Evolutionary conservation across 2,888 invertebrate genomes (phyloP), one percentile per base, ranked within the genome.

Genomic region (Drosophila incognita): DNA sequence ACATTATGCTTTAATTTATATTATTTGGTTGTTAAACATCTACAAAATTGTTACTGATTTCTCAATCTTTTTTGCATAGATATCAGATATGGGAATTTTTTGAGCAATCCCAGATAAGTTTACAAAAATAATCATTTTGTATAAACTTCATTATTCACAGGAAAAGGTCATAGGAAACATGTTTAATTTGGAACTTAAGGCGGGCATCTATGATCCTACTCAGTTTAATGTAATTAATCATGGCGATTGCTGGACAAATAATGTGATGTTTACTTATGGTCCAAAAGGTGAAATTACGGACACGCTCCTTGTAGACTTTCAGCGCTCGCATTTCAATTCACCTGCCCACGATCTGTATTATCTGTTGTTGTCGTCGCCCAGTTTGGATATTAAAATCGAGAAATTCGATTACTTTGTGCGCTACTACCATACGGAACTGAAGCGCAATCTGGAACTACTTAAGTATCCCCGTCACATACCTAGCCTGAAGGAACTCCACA

Each of bases 241-340:
- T 68, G 92, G 92, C 1, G 92, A 92, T 52, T 85, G 86, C 60
- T 92, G 92, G 92, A 83, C 90, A 24, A 92, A 92, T 49, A 92
- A 92, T 38, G 80, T 92, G 0, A 89, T 91, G 88, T 91, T 92
- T 53, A 67, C 80, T 21, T 84, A 91, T 63, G 74, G 82, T 18
- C 67, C 74, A 0, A 35, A 74, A 0, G 88, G 87, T 1, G 69
- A 76, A 3, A 64, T 90, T 10, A 67, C 63, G 15, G 87, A 91
- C 49, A 83, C 88, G 2, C 76, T 81, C 27, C 83, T 92, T 24
- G 82, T 92, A 6, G 92, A 92, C 60, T 87, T 82, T 46, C 92
- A 92, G 75, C 60, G 90, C 42, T 79, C 83, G 8, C 74, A 74
- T 33, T 92, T 81, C 66, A 87, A 87, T 2, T 69, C 48, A 10